Evolutionary conservation across 2,888 invertebrate genomes (phyloP).

Genomic region (Holacanthella duospinosa): DNA sequence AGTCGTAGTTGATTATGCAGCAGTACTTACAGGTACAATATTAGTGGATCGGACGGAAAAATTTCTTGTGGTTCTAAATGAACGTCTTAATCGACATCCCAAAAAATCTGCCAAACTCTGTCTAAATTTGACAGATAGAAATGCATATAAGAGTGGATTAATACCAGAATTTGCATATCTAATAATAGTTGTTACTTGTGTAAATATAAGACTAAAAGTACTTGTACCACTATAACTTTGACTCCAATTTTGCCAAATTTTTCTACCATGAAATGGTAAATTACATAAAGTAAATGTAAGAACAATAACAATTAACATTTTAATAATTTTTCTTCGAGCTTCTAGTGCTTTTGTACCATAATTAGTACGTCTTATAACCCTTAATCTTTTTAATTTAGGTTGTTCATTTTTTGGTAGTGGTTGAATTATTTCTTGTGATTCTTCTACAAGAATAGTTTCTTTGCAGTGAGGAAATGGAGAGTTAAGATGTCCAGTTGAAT

Average conservation of each 20-base stretch:
- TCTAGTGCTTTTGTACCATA: constrained; percentile 49
- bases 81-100: constrained; percentile 45
- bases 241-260: constrained; percentile 78
- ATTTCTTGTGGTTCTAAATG: constrained; percentile 24
- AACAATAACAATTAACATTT: constrained; percentile 79
- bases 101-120: constrained; percentile 74
- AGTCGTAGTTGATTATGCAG: no score
- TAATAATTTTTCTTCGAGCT: constrained; percentile 72
- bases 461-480: no score
- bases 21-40: constrained; percentile 23
- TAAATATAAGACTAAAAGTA: constrained; percentile 64
- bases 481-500: no score
- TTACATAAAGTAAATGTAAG: constrained; percentile 80
- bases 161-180: constrained; percentile 83
- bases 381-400: no score
- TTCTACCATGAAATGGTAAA: constrained; percentile 76
- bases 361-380: constrained; percentile 27
- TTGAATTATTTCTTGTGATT: no score
- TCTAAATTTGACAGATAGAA: constrained; percentile 68
- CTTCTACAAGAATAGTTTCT: no score
- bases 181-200: constrained; percentile 74
- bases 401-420: no score
- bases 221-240: constrained; percentile 58
- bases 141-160: constrained; percentile 82
- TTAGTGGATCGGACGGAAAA: constrained; percentile 26